Evolutionary conservation across 2,113 vertebrate genomes (phyloP).

Genomic region (Bubo bubo): DNA sequence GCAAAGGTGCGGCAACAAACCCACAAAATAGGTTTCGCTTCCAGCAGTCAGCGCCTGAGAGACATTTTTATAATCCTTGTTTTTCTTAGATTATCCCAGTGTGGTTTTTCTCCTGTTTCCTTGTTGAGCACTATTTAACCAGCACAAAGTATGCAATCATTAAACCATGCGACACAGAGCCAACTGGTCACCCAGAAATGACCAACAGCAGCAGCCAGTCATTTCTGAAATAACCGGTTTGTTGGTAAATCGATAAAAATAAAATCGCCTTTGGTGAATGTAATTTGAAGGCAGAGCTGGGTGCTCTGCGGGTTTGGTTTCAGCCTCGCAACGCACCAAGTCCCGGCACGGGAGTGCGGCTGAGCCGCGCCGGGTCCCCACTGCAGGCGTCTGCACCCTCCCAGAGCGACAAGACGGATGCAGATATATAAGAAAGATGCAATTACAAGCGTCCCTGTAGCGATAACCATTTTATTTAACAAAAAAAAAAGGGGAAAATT

Average conservation of each 20-base stretch:
- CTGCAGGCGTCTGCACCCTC: rapidly evolving
- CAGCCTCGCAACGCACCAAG: rapidly evolving
- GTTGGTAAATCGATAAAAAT: neutral
- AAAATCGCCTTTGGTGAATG: neutral
- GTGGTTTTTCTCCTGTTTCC: constrained; percentile 21
- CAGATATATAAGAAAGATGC: neutral
- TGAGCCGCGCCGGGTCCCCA: neutral
- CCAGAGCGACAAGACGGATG: rapidly evolving
- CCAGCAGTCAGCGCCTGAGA: constrained; percentile 22
- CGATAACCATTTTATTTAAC: rapidly evolving
- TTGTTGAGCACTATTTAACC: constrained; percentile 43
- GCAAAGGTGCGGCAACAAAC: constrained; percentile 39
- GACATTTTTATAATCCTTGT: constrained; percentile 38
- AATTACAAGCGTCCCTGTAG: neutral
- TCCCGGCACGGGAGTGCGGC: rapidly evolving
- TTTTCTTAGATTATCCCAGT: constrained; percentile 52
- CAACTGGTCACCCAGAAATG: neutral
- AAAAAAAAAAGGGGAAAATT: neutral
- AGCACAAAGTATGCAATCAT: constrained; percentile 25
- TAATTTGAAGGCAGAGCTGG: neutral
- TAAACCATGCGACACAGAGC: neutral
- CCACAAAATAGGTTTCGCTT: neutral
- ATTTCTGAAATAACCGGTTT: neutral
- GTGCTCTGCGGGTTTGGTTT: neutral
- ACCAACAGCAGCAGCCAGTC: neutral